Evolutionary conservation across 2,888 invertebrate species (phyloP).

Genomic region (Sarcophaga variegata): DNA sequence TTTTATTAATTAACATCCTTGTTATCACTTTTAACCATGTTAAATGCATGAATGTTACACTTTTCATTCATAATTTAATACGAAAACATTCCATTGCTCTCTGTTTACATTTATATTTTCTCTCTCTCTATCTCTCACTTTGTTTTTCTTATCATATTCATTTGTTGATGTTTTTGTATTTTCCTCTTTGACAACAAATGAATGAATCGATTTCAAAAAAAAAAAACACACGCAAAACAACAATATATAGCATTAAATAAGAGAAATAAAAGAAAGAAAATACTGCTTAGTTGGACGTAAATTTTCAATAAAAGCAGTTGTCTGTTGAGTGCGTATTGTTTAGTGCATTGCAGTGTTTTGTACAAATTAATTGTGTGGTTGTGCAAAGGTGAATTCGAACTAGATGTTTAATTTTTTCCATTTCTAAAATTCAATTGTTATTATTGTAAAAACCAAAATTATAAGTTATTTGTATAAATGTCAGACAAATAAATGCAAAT

Average conservation of each 20-base stretch:
- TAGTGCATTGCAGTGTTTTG: conserved; percentile 24
- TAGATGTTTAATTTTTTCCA: not conserved
- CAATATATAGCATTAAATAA: not conserved
- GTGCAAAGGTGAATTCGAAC: conserved; percentile 11
- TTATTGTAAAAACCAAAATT: conserved; percentile 24
- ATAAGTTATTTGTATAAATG: conserved; percentile 13
- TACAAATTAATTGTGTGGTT: conserved; percentile 11
- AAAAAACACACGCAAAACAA: conserved; percentile 3
- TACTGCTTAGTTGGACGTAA: conserved; percentile 50
- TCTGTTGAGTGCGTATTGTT: conserved; percentile 19
- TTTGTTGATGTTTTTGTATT: not conserved
- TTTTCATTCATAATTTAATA: not conserved
- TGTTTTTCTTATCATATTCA: not conserved
- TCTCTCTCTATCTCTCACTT: too few relatives aligned
- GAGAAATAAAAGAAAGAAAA: conserved; percentile 27
- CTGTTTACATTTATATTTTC: not conserved
- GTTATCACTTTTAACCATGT: too few relatives aligned
- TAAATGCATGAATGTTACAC: not conserved
- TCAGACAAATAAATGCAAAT: conserved; percentile 34
- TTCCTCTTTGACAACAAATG: not conserved
- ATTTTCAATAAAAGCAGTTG: conserved; percentile 43
- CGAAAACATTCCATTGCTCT: not conserved
- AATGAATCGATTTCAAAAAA: conserved; percentile 48
- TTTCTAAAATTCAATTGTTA: conserved; percentile 13
- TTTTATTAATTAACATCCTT: too few relatives aligned